Conservation (phyloP, 2,888 invertebrate species). For the Orthosia cruda region DNA sequence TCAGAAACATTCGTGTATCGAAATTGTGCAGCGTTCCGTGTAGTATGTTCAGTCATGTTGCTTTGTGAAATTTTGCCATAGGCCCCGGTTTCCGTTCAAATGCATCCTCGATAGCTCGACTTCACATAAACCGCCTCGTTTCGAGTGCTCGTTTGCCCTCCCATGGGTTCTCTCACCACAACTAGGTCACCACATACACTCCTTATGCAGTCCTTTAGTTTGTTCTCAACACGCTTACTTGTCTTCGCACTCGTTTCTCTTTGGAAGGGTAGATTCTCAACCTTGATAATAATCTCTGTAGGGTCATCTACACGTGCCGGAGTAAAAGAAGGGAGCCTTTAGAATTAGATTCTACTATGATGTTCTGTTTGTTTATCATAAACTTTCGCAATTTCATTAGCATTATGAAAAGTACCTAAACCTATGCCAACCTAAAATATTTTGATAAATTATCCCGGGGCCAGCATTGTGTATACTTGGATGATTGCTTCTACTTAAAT, state of each 20-base stretch:
- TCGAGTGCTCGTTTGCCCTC: conserved; percentile 61
- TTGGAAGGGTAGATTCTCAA: conserved; percentile 18
- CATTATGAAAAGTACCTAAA: neutral
- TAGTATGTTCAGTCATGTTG: conserved; percentile 31
- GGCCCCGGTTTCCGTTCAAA: conserved; percentile 58
- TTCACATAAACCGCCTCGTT: conserved; percentile 53
- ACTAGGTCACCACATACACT: conserved; percentile 67
- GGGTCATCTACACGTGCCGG: conserved; percentile 9
- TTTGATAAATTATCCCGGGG: conserved; percentile 40
- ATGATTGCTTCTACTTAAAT: conserved; percentile 42
- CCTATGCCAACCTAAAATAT: conserved; percentile 15
- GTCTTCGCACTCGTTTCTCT: conserved; percentile 30
- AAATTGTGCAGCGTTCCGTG: conserved; percentile 34
- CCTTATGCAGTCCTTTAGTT: conserved; percentile 63
- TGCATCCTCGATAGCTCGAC: conserved; percentile 60
- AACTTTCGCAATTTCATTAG: conserved; percentile 31
- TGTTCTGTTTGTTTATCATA: neutral
- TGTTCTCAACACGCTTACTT: conserved; percentile 44
- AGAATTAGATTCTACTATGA: neutral
- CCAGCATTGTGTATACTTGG: conserved; percentile 28
- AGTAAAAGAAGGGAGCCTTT: neutral
- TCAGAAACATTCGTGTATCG: conserved; percentile 38
- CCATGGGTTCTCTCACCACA: conserved; percentile 62
- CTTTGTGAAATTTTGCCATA: conserved; percentile 41
- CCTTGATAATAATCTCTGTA: conserved; percentile 34